Base-by-base conservation (phyloP, 2,888 invertebrate species). In the Lithophane semibrunnea region DNA sequence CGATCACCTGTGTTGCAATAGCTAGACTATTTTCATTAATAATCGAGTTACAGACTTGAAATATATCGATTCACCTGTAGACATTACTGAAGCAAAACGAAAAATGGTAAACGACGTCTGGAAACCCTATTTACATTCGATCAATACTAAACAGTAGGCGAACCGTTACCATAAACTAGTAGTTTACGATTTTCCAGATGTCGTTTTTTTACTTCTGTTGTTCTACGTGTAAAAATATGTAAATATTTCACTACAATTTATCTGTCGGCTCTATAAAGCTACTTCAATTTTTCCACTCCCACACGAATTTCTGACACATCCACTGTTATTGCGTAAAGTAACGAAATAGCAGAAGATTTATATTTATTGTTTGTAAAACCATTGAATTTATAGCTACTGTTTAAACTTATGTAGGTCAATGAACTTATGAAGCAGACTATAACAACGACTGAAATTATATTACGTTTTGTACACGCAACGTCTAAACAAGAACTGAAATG, bases 301-400 rank as follows among this genome's bases (percentile, higher is more conserved):
- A 85, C 75, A 37, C 68, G 7, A 74, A 69, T 29, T 73, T 75
- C 77, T 66, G 78, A 83, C 75, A 78, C 68, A 78, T 75, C 68
- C 16, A 67, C 60, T 65, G 69, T 84, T 86, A 85, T 82, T 85
- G 80, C 88, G 68, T 84, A 88, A 83, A 84, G 78, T 70, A 86
- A 86, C 78, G 75, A 80, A 73, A 82, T 67, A 65, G 54, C 69
- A 65, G 76, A 88, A 75, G 84, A 87, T 89, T 89, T 88, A 88
- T 84, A 70, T 79, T 79, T 75, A 84, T 81, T 79, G 78, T 86
- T 81, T 84, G 64, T 79, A 77, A 81, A 86, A 82, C 79, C 60
- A 75, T 78, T 73, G 47, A 83, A 83, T 85, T 80, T 85, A 79
- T 84, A 84, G 77, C 72, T 64, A 75, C 79, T 78, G 21, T 85